These are phyloP conservation scores for Picus viridis DNA, from an alignment of 2,797 vertebrate species.

Conservation along the genomic window DNA sequence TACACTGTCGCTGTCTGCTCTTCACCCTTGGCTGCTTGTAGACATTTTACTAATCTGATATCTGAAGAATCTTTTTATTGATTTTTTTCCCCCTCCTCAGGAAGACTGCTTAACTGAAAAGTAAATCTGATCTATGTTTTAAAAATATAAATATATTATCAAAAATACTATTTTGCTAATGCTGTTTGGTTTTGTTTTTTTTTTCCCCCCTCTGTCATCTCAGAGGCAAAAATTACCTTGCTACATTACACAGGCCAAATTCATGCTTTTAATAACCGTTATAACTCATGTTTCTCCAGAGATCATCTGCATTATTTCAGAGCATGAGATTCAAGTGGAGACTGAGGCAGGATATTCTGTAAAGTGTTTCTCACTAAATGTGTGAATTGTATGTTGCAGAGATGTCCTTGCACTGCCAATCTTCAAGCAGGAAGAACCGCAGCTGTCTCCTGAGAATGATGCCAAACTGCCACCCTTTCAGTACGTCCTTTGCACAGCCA, in stretches of 20 bases:
- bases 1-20: neutral
- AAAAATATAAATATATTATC: neutral
- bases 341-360: neutral
- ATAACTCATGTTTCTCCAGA: neutral
- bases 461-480: constrained; percentile 85
- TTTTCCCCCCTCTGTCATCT: neutral
- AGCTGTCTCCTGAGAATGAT: constrained; percentile 81
- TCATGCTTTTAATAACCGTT: neutral
- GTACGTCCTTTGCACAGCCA: constrained; percentile 89
- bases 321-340: neutral
- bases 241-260: neutral
- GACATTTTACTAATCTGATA: neutral
- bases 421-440: constrained; percentile 88
- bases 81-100: neutral
- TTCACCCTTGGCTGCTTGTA: neutral
- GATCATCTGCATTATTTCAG: neutral
- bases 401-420: constrained; percentile 87
- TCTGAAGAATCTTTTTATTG: neutral
- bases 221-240: neutral
- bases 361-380: neutral
- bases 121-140: neutral
- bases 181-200: neutral
- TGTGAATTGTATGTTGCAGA: constrained; percentile 70
- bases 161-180: neutral
- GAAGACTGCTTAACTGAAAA: neutral